Conservation (phyloP, 2,113 vertebrate species). For the Hyperoodon ampullatus region DNA sequence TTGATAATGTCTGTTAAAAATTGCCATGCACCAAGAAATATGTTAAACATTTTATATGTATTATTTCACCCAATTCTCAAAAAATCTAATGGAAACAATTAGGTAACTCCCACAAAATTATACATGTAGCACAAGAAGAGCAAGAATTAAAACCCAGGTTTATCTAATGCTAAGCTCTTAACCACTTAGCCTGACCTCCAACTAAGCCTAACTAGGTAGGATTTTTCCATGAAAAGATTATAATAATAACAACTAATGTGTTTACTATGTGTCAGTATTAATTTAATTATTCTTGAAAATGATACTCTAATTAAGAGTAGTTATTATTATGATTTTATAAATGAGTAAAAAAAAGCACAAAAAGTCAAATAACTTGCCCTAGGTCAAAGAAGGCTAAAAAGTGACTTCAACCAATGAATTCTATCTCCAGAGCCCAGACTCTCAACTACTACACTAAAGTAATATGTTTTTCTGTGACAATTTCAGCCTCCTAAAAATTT, state of each 20-base stretch:
- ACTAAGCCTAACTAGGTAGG: neutral
- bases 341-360: neutral
- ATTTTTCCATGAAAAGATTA: constrained; percentile 1
- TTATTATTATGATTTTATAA: constrained; percentile 26
- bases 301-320: neutral
- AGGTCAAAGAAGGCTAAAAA: neutral
- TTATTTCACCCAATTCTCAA: neutral
- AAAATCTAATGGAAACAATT: neutral
- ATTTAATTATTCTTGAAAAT: constrained; percentile 17
- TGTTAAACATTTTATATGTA: neutral
- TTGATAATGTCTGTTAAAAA: neutral
- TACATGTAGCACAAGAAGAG: neutral
- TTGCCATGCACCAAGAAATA: neutral
- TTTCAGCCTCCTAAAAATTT: neutral
- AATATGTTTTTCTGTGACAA: neutral
- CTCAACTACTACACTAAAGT: neutral
- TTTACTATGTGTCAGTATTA: neutral
- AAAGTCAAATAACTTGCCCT: neutral
- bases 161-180: neutral
- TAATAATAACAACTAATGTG: neutral
- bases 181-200: neutral
- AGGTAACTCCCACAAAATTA: neutral
- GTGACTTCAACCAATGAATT: neutral
- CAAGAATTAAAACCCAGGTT: constrained; percentile 26
- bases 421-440: neutral